phyloP scores from a whole-genome alignment of 1,140 invertebrate species.

The Pseudomyrmex flavicornis region DNA sequence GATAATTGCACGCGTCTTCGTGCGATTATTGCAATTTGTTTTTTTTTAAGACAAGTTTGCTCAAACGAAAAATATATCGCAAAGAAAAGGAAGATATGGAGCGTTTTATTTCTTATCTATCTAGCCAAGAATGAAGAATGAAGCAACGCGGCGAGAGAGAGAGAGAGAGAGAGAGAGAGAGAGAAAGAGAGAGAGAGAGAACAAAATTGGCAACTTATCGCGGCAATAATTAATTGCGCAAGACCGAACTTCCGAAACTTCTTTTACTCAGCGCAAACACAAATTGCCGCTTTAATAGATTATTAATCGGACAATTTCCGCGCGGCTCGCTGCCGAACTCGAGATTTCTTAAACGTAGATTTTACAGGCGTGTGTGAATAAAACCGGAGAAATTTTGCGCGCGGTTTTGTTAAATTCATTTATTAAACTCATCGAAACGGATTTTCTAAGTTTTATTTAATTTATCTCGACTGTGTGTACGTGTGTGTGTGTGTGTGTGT shows the following conservation, averaged over 20 bases:
- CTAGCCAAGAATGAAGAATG: not conserved
- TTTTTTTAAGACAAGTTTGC: too few relatives aligned
- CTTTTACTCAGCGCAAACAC: conserved; percentile 72
- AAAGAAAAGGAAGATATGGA: too few relatives aligned
- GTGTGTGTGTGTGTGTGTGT: too few relatives aligned
- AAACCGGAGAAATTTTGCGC: not conserved
- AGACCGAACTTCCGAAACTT: conserved; percentile 70
- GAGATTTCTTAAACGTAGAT: not conserved
- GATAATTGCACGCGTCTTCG: not conserved
- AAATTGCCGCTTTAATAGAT: conserved; percentile 73
- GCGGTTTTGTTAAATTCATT: not conserved
- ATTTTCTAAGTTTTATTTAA: too few relatives aligned
- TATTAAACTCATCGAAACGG: not conserved
- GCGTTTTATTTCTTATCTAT: conserved; percentile 45
- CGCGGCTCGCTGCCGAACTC: not conserved
- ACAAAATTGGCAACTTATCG: conserved; percentile 65
- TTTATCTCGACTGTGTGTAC: too few relatives aligned
- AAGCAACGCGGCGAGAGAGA: not conserved
- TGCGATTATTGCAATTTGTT: too few relatives aligned
- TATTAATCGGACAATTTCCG: conserved; percentile 69
- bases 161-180: conserved; percentile 3
- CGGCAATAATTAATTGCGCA: conserved; percentile 72
- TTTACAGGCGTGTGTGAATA: conserved; percentile 12
- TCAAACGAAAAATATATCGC: too few relatives aligned
- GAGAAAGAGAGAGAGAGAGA: too few relatives aligned